These are phyloP conservation scores for Agelastica alni DNA, from an alignment of 2,888 invertebrate genomes.

Conservation along the genomic window DNA sequence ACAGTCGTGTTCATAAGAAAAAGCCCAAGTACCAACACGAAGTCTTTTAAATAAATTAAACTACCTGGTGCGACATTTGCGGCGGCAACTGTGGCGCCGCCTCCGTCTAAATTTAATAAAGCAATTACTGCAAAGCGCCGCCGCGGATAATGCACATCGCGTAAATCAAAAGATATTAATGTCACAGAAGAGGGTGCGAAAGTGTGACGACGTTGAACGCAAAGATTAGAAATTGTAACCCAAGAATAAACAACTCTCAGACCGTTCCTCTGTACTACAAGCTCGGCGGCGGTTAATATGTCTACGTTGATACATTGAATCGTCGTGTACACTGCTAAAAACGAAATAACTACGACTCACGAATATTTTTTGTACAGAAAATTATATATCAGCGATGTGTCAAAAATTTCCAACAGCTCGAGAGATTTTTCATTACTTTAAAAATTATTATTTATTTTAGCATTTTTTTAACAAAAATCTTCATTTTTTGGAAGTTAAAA, in stretches of 20 bases:
- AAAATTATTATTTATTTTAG: no score
- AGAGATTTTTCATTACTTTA: no score
- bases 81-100: slow-evolving; percentile 1
- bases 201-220: slow-evolving; percentile 30
- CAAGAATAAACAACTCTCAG: slow-evolving; percentile 49
- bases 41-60: no score
- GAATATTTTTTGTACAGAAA: no score
- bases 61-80: background rate
- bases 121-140: slow-evolving; percentile 45
- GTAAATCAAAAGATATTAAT: slow-evolving; percentile 50
- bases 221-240: slow-evolving; percentile 48
- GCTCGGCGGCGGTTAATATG: background rate
- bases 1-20: no score
- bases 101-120: slow-evolving; percentile 45
- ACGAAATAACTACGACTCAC: background rate
- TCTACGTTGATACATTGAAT: background rate
- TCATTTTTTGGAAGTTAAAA: no score
- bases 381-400: no score
- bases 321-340: slow-evolving; percentile 4
- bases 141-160: slow-evolving; percentile 44
- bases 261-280: slow-evolving; percentile 38
- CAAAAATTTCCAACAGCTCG: no score
- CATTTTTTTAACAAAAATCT: no score
- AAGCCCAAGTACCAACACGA: no score
- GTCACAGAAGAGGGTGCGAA: slow-evolving; percentile 42